A percentile compares a stretch with the other conserved stretches of the same genome.
Evolutionary conservation across 2,113 vertebrate species (phyloP).

Genomic region (Alexandromys fortis): DNA sequence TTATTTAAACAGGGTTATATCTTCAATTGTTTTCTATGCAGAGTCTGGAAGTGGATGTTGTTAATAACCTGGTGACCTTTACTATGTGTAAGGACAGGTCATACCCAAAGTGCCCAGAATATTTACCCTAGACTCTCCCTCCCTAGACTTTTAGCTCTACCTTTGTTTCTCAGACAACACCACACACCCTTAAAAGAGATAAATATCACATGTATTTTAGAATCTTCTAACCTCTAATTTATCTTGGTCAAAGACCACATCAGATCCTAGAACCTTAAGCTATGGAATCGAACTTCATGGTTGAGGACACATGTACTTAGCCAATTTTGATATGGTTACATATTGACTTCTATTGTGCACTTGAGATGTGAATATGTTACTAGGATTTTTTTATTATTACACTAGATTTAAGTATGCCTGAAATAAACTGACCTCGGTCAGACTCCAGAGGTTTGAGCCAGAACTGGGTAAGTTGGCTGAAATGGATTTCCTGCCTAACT

Average conservation of each 20-base stretch:
- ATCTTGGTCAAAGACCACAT: neutral
- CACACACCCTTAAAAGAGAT: neutral
- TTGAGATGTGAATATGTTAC: neutral
- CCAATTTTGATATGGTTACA: neutral
- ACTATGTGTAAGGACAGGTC: neutral
- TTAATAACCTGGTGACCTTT: neutral
- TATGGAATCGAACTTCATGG: neutral
- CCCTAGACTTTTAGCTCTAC: neutral
- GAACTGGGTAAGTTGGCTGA: neutral
- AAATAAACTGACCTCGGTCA: neutral
- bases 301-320: neutral
- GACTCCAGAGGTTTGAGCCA: neutral
- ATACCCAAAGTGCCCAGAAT: neutral
- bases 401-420: neutral
- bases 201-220: neutral
- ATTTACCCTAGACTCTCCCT: neutral
- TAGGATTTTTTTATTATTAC: neutral
- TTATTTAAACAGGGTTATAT: too few relatives aligned
- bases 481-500: neutral
- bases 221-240: neutral
- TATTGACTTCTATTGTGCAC: neutral
- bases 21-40: neutral
- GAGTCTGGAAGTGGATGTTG: neutral
- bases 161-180: neutral
- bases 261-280: neutral